Conservation (phyloP, 2,113 vertebrate species). For the Atractosteus spatula region DNA sequence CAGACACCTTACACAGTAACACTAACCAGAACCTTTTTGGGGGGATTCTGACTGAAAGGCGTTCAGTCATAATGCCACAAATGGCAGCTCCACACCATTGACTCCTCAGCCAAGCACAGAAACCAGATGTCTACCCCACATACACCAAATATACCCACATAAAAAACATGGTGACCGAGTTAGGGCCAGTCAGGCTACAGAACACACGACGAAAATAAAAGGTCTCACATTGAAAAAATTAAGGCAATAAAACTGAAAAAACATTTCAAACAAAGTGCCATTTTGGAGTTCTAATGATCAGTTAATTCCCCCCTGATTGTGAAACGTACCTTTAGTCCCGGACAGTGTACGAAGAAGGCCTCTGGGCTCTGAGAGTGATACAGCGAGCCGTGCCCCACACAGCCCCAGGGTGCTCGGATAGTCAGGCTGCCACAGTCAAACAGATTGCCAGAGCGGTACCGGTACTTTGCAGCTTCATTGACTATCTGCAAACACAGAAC, state of each 20-base stretch:
- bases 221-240: conserved; percentile 3
- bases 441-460: conserved; percentile 92
- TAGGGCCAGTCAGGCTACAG: too few species aligned
- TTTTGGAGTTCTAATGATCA: neutral
- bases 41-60: too few species aligned
- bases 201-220: neutral
- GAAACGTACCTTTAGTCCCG: conserved; percentile 85
- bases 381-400: conserved; percentile 90
- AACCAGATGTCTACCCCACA: too few species aligned
- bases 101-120: too few species aligned
- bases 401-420: conserved; percentile 93
- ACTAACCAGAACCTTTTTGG: too few species aligned
- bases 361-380: conserved; percentile 98
- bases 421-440: conserved; percentile 93
- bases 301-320: neutral
- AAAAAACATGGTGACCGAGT: too few species aligned
- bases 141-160: too few species aligned
- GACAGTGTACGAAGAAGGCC: conserved; percentile 92
- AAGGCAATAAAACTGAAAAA: neutral
- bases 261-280: too few species aligned
- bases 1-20: too few species aligned
- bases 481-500: conserved; percentile 76
- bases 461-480: conserved; percentile 96
- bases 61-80: too few species aligned
- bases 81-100: too few species aligned